Base-by-base conservation (phyloP, 2,797 vertebrate species). In the Sciurus carolinensis region DNA sequence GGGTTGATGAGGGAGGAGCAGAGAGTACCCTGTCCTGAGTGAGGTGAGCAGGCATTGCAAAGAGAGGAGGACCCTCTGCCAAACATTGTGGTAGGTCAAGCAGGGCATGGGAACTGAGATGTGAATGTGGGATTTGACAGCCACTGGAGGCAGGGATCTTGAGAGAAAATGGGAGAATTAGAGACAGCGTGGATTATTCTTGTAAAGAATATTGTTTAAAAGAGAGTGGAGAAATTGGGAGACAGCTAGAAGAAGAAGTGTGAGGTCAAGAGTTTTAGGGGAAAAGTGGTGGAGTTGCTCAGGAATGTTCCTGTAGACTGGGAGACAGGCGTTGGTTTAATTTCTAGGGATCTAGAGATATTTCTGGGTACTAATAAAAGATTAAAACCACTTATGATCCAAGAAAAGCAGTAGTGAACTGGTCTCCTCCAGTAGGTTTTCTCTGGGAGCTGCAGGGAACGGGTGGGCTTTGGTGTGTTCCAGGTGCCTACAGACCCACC, bases 11-110 rank as follows among this genome's bases (percentile, higher is more conserved):
- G 42, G 54, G 42, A 52, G 28, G 11, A 67, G 13, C 42, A 52
- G 64, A n/a, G 36, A n/a, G 17, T 0, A 0, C 54, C 2, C 13
- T 26, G 33, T 28, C 50, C 22, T 20, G 69, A 11, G 1, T 22
- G n/a, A 79, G 26, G 54, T 9, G 28, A 22, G 76, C 22, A 62
- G 47, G 47, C 7, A 18, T 28, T 33, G 39, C 1, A 80, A 75
- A 18, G 69, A 57, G 59, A 13, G 66, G 50, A 39, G 28, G 39
- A 44, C 4, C 22, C 0, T 59, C 1, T 57, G 67, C 22, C 67
- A 26, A 26, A n/a, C 44, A 39, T 30, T 1, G 3, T 33, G 52
- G n/a, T 17, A 30, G 54, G 12, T 66, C 44, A 44, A 7, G 17
- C 7, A 44, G 59, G 54, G 12, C 4, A 4, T 0, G 1, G 26